These are phyloP conservation scores for Sitodiplosis mosellana DNA, from an alignment of 1,140 invertebrate genomes.

Conservation along the genomic window DNA sequence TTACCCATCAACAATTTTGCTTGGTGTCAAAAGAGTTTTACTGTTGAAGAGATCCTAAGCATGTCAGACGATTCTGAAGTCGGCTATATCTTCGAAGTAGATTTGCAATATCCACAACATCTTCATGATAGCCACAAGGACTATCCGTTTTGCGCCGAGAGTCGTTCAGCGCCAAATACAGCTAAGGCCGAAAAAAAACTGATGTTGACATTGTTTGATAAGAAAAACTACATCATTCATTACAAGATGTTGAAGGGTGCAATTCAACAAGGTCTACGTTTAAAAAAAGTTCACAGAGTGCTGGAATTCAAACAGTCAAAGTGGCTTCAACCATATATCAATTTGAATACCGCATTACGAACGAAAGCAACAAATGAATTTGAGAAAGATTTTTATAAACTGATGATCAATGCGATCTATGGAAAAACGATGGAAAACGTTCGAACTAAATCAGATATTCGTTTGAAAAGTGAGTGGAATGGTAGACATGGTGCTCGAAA, in stretches of 20 bases:
- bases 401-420: slow-evolving; percentile 29
- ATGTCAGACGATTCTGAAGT: slow-evolving; percentile 18
- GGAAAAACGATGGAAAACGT: slow-evolving; percentile 31
- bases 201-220: no score
- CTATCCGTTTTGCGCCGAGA: slow-evolving; percentile 28
- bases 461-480: slow-evolving; percentile 20
- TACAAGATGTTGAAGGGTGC: no score
- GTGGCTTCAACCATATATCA: slow-evolving; percentile 29
- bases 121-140: slow-evolving; percentile 32
- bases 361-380: slow-evolving; percentile 23
- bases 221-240: no score
- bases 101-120: slow-evolving; percentile 18
- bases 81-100: slow-evolving; percentile 34
- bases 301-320: slow-evolving; percentile 29
- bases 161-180: slow-evolving; percentile 7
- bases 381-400: slow-evolving; percentile 32
- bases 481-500: slow-evolving; percentile 14
- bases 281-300: slow-evolving; percentile 29
- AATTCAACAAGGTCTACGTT: slow-evolving; percentile 17
- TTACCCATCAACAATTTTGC: slow-evolving; percentile 26
- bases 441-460: slow-evolving; percentile 24
- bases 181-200: slow-evolving; percentile 12
- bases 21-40: slow-evolving; percentile 19
- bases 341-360: slow-evolving; percentile 24
- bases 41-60: slow-evolving; percentile 8